Percentiles rank a stretch among this genome's conserved stretches.
Evolutionary conservation across 2,113 vertebrate genomes (phyloP).

Genomic region (Brevimyrus niger): DNA sequence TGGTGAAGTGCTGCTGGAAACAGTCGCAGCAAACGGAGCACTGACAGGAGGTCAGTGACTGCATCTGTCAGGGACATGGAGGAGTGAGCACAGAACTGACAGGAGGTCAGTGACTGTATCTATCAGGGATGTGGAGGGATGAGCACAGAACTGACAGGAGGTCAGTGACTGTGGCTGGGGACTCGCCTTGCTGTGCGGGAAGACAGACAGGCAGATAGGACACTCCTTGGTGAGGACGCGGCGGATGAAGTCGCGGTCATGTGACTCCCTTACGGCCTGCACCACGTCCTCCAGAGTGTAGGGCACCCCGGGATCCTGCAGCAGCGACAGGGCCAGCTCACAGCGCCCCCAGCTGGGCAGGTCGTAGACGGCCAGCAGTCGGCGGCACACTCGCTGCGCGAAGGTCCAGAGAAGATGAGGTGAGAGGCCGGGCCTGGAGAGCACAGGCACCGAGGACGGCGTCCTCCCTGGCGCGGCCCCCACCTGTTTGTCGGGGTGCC

Average conservation of each 20-base stretch:
- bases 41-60: conserved; percentile 80
- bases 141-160: conserved; percentile 37
- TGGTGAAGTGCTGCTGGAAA: conserved; percentile 78
- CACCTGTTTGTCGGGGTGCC: conserved; percentile 73
- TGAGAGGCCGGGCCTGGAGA: background rate
- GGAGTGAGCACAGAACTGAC: conserved; percentile 25
- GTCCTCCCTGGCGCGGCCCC: background rate
- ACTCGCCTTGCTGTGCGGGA: conserved; percentile 46
- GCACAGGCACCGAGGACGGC: background rate
- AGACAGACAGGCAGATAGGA: conserved; percentile 62
- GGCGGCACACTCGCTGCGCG: conserved; percentile 64
- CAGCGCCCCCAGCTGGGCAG: conserved; percentile 89
- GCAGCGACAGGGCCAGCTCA: conserved; percentile 69
- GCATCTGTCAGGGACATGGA: conserved; percentile 63
- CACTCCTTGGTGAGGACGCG: conserved; percentile 77
- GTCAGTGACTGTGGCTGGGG: background rate
- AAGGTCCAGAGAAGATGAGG: background rate
- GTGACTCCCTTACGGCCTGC: conserved; percentile 76
- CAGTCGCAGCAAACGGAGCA: conserved; percentile 81
- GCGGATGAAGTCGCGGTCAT: conserved; percentile 72
- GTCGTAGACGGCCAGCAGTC: conserved; percentile 71
- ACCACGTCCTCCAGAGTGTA: conserved; percentile 76
- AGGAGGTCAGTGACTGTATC: conserved; percentile 80
- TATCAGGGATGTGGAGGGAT: conserved; percentile 36
- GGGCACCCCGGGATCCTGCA: conserved; percentile 53